Conservation (phyloP, 2,113 vertebrate species). For the Candoia aspera region DNA sequence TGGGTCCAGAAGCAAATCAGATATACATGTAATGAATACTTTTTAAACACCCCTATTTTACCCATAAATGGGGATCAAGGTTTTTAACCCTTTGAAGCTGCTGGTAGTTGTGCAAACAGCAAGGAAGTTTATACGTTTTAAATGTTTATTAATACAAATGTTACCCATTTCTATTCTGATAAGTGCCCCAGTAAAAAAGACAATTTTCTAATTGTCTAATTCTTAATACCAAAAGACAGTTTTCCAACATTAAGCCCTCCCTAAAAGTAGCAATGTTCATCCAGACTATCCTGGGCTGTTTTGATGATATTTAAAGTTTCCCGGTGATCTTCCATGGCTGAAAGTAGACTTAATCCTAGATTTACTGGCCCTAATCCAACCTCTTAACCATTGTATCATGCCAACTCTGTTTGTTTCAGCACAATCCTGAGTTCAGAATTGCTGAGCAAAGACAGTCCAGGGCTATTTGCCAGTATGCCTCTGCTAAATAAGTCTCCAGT, state of each 20-base stretch:
- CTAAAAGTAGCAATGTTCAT: not conserved
- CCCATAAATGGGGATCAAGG: not conserved
- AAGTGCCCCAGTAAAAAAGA: not conserved
- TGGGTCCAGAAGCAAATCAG: not conserved
- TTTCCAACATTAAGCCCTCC: not conserved
- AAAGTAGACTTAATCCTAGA: not conserved
- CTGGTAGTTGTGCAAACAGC: not conserved
- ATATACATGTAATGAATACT: not conserved
- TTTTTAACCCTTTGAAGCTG: not conserved
- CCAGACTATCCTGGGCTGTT: not conserved
- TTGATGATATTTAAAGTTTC: not conserved
- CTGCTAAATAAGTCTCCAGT: not conserved
- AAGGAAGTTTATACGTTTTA: not conserved
- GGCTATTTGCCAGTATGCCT: not conserved
- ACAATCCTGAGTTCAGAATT: not conserved
- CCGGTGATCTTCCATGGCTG: not conserved
- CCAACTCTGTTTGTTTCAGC: not conserved
- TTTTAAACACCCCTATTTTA: not conserved
- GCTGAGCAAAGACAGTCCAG: not conserved
- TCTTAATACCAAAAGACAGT: not conserved
- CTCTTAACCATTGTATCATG: not conserved
- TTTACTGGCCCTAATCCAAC: not conserved
- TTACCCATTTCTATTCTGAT: not conserved
- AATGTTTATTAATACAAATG: not conserved
- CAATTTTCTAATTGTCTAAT: not conserved